Conservation (phyloP, 2,888 invertebrate genomes). For the Deroplatys truncata region DNA sequence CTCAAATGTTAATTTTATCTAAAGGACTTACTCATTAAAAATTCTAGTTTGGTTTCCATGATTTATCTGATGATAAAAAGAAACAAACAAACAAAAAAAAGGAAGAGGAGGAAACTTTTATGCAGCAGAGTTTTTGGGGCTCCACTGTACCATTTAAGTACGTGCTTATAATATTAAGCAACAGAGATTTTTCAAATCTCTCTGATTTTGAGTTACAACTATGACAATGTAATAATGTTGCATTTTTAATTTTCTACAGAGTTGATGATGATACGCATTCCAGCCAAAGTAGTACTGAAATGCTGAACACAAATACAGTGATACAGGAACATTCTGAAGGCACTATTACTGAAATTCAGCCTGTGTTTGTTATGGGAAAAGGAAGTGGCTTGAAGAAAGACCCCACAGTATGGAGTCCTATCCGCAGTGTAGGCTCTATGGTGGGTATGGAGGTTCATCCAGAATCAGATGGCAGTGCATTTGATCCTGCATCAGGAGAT, state of each 20-base stretch:
- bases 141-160: too few species aligned
- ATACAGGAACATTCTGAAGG: conserved; percentile 30
- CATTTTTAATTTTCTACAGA: not conserved
- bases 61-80: too few species aligned
- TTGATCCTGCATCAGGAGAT: conserved; percentile 64
- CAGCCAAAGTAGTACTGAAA: conserved; percentile 51
- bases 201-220: too few species aligned
- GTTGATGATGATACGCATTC: conserved; percentile 17
- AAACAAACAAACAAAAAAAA: too few species aligned
- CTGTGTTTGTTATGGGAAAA: conserved; percentile 17
- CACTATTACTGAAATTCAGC: conserved; percentile 5
- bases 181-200: too few species aligned
- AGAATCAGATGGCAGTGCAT: conserved; percentile 76
- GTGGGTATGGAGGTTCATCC: conserved; percentile 57
- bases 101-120: too few species aligned
- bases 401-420: conserved; percentile 76
- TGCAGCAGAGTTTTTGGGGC: too few species aligned
- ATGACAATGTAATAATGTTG: not conserved
- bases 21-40: too few species aligned
- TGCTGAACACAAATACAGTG: conserved; percentile 5
- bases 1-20: too few species aligned
- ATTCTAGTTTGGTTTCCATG: too few species aligned
- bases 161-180: too few species aligned
- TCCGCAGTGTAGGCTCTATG: conserved; percentile 81
- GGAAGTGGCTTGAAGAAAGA: conserved; percentile 19